Conservation (phyloP, 2,113 vertebrate species). For the Trematomus loennbergii region DNA sequence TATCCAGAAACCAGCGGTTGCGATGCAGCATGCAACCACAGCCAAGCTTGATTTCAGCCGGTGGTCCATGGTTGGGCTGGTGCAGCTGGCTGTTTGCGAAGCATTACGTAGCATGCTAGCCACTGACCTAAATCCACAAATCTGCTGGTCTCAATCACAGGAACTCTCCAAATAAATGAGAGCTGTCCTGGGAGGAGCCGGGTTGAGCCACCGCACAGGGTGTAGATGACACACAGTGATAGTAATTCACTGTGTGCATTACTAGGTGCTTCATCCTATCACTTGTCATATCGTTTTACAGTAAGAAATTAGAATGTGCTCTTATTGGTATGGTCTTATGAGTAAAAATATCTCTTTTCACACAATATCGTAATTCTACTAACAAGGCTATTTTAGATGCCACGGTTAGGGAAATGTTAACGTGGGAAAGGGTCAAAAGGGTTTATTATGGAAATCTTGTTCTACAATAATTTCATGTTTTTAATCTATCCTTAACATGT, state of each 20-base stretch:
- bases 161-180: conserved; percentile 76
- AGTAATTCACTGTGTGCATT: conserved; percentile 40
- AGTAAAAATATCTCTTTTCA: conserved; percentile 15
- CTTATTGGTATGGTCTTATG: conserved; percentile 14
- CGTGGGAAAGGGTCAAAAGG: background rate
- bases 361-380: background rate
- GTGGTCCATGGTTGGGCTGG: conserved; percentile 27
- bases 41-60: conserved; percentile 9
- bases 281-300: conserved; percentile 38
- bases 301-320: conserved; percentile 24
- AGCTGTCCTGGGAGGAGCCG: conserved; percentile 63
- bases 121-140: conserved; percentile 84
- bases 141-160: conserved; percentile 81
- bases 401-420: background rate
- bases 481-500: background rate
- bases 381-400: conserved; percentile 16
- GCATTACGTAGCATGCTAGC: conserved; percentile 72
- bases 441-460: background rate
- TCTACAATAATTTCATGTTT: background rate
- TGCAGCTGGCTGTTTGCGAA: conserved; percentile 63
- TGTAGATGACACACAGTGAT: conserved; percentile 61
- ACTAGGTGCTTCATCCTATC: conserved; percentile 30
- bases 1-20: conserved; percentile 6
- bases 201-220: conserved; percentile 57
- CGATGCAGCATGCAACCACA: conserved; percentile 5